A percentile compares a stretch with the other conserved stretches of the same genome.
Conservation (phyloP, 92 coral and sea anemone species). For the Heliopora coerulea region DNA sequence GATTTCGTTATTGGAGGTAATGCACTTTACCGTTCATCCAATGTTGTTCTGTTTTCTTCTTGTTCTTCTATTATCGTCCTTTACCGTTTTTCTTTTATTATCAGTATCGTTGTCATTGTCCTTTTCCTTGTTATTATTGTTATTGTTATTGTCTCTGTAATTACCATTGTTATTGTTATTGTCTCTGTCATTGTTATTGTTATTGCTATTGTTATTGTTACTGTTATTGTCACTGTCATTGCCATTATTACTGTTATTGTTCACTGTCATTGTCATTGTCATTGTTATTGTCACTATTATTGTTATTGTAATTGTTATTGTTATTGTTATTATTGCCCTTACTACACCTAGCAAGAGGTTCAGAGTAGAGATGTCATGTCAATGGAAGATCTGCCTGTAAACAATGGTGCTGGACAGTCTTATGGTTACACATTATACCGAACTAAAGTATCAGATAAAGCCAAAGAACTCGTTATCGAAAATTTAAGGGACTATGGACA, state of each 20-base stretch:
- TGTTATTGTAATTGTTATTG: no score
- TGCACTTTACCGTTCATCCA: background rate
- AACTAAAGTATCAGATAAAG: constrained; percentile 47
- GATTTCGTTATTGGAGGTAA: constrained; percentile 9
- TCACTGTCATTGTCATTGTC: no score
- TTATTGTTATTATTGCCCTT: background rate
- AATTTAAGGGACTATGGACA: constrained; percentile 78
- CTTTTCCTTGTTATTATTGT: background rate
- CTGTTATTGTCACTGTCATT: no score
- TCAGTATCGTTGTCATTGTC: background rate
- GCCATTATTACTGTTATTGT: no score
- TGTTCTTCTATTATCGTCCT: background rate
- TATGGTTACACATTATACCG: constrained; percentile 83
- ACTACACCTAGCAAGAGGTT: constrained; percentile 42
- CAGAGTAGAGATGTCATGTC: constrained; percentile 58
- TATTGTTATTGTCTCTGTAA: no score
- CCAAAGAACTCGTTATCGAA: constrained; percentile 58
- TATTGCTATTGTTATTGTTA: background rate
- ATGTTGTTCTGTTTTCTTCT: background rate
- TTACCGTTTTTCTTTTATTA: no score
- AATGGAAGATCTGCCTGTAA: constrained; percentile 82
- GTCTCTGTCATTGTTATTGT: no score
- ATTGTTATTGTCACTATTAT: no score
- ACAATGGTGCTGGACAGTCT: constrained; percentile 79
- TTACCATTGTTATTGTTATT: no score